Evolutionary conservation across 1,140 invertebrate genomes (phyloP), one percentile per base, ranked within the genome.

Genomic region (Solen grandis): DNA sequence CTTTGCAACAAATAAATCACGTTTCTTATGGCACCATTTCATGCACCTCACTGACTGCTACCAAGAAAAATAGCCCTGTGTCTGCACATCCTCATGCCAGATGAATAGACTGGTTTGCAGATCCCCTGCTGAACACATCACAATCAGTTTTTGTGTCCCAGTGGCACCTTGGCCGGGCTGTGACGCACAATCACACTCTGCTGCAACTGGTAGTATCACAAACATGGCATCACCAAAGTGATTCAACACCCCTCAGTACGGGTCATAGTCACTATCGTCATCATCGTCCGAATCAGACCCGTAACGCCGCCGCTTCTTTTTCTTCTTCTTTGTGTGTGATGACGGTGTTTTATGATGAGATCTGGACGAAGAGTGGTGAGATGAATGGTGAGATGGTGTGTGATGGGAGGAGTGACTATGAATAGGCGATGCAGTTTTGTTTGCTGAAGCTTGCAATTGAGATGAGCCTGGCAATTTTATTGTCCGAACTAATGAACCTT

Each of bases 241-340:
- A 19, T 46, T 8, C 19, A 8, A 46, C 41, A 46, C 41, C 19
- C 19, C 41, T 46, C 41, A 46, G 41, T 35, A 68, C 16, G 89
- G 89, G 65, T 90, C 89, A 76, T 91, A 88, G 74, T 88, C 87
- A 88, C 85, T 85, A 66, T 88, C 88, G 73, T 87, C 86, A 31
- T 90, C 88, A 73, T 81, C 80, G 75, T 86, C 88, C 85, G 75
- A 78, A 29, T 78, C 86, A 84, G 57, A 78, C 22, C 77, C 83
- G 52, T 87, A 85, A 36, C 84, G 55, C 50, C 84, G 84, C 74
- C 84, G 84, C 50, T 85, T 83, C 57, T 88, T 88, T 63, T 89
- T 88, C 79, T 88, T 88, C 81, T 89, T 88, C 77, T 85, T 85
- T 27, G 54, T 65, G 50, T 65, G 74, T 29, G 60, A 66, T 46